These are phyloP conservation scores for Orientallactaga bullata DNA, from an alignment of 2,113 vertebrate species.

Conservation along the genomic window DNA sequence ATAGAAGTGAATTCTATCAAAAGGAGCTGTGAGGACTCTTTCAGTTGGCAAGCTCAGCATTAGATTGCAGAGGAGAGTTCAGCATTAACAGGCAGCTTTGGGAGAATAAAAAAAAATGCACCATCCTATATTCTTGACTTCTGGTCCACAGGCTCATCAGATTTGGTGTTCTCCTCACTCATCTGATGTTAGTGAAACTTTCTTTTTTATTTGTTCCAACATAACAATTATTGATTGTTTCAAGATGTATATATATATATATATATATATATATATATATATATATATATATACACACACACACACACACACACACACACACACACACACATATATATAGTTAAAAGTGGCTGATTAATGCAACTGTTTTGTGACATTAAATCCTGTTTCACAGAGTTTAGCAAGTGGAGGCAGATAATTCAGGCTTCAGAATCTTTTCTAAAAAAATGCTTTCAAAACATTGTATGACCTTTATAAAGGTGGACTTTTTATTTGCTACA, in stretches of 20 bases:
- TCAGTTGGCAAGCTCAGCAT: neutral
- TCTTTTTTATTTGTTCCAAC: neutral
- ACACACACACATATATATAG: neutral
- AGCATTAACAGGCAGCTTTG: constrained; percentile 8
- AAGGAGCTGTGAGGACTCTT: constrained; percentile 23
- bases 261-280: no score
- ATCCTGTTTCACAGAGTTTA: neutral
- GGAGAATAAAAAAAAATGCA: neutral
- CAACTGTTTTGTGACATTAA: neutral
- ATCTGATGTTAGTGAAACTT: neutral
- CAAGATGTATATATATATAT: neutral
- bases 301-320: no score
- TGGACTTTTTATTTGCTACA: neutral
- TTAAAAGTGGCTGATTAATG: neutral
- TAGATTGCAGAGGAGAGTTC: constrained; percentile 25
- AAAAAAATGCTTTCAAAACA: constrained; percentile 34
- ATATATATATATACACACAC: no score
- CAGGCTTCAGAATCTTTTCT: neutral
- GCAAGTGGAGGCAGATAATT: neutral
- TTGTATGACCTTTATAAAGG: neutral
- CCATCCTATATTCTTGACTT: constrained; percentile 10
- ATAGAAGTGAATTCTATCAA: constrained; percentile 32
- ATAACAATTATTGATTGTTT: constrained; percentile 2
- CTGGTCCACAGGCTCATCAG: neutral
- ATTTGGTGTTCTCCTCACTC: neutral